Evolutionary conservation across 2,797 vertebrate genomes (phyloP), one percentile per base, ranked within the genome.

Genomic region (Sternotherus odoratus): DNA sequence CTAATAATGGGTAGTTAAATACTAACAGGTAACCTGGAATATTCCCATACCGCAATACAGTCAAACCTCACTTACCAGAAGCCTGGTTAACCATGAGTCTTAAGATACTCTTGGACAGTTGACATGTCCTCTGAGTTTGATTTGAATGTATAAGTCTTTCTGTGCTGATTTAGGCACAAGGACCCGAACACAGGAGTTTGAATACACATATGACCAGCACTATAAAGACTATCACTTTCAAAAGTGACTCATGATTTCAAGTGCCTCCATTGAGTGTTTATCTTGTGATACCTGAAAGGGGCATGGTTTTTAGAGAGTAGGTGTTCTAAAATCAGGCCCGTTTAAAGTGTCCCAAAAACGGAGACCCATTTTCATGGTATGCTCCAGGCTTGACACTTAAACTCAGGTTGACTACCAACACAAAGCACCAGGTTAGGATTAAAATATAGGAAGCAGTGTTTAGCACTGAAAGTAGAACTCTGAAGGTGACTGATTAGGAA

Each of bases 251-350:
- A 16, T 91, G 77, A 86, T 21, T 90, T 49, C 53, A 2, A 19
- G 19, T 91, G 12, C 77, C 85, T 81, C 53, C 5, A 63, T 21
- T 79, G 56, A 92, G 80, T 43, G 66, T 39, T 82, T 21, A 49
- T 4, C 79, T 75, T 83, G 26, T 95, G 72, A 53, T 36, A 8
- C 6, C 23, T 88, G 51, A 77, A 95, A 46, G 5, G 12, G 84
- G 30, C 30, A 91, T 8, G 6, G 77, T 86, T 78, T 63, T 48
- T 5, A 53, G n/a, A 74, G 23, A 46, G 39, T 74, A 7, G 7
- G 13, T 74, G 24, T 28, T 74, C 69, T 43, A 46, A 74, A 74
- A 28, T 43, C 23, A 74, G 12, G 16, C 82, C 46, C n/a, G 26
- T 49, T 82, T 56, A 15, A 74, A 46, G 11, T 48, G 9, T 13